Conservation (phyloP, 1,140 invertebrate genomes). For the Triops cancriformis region DNA sequence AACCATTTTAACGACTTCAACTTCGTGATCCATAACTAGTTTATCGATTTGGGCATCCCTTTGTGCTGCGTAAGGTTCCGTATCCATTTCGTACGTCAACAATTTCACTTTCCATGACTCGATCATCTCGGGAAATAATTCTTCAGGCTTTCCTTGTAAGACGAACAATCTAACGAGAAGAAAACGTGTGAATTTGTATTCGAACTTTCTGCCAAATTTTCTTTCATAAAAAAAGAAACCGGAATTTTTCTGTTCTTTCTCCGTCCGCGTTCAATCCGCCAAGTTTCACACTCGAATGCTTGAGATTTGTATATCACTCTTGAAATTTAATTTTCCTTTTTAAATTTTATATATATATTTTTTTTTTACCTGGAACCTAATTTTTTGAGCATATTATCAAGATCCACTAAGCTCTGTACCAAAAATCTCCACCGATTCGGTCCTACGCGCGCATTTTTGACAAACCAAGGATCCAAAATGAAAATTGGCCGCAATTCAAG, state of each 20-base stretch:
- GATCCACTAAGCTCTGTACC: constrained; percentile 53
- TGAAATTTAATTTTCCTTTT: no score
- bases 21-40: constrained; percentile 47
- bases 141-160: constrained; percentile 52
- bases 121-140: constrained; percentile 54
- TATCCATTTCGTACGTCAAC: constrained; percentile 59
- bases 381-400: constrained; percentile 51
- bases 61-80: constrained; percentile 55
- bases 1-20: constrained; percentile 51
- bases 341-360: no score
- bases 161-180: constrained; percentile 48
- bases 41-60: constrained; percentile 53
- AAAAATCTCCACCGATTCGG: constrained; percentile 60
- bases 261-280: no score
- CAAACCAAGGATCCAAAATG: constrained; percentile 56
- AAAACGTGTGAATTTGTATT: no score
- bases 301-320: no score
- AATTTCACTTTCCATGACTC: constrained; percentile 57
- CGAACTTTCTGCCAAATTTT: no score
- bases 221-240: constrained; percentile 29
- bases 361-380: constrained; percentile 45
- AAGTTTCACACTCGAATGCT: no score
- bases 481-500: constrained; percentile 53
- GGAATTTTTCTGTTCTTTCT: no score
- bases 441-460: constrained; percentile 51